Conservation (phyloP, 35 echinoderm and acorn worm species). For the Chiridota heheva region DNA sequence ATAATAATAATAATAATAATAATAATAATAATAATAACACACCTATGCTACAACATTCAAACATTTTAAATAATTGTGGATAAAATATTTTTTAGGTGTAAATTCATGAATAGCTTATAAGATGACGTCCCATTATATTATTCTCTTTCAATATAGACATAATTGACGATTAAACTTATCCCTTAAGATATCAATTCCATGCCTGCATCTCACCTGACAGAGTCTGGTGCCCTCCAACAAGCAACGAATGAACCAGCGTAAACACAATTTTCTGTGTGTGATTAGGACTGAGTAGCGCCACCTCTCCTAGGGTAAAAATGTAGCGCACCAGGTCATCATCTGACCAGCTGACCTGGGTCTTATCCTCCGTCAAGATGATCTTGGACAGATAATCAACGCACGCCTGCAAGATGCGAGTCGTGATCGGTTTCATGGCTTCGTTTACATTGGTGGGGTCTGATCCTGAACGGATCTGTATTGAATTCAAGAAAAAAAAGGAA, state of each 20-base stretch:
- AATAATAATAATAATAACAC: no score
- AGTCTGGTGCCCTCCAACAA: conserved; percentile 59
- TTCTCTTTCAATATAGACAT: no score
- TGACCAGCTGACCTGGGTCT: conserved; percentile 30
- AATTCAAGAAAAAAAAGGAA: not conserved
- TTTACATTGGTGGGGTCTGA: not conserved
- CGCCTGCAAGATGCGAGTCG: conserved; percentile 42
- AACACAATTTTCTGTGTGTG: conserved; percentile 47
- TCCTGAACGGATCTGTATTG: not conserved
- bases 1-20: no score
- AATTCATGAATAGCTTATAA: no score
- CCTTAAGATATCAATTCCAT: no score
- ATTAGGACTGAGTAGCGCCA: conserved; percentile 70
- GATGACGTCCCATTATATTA: no score
- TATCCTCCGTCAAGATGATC: conserved; percentile 65
- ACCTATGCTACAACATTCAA: no score
- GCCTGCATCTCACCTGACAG: no score
- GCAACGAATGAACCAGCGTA: conserved; percentile 80
- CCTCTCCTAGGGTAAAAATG: conserved; percentile 68
- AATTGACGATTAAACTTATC: no score
- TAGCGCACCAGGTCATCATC: conserved; percentile 55
- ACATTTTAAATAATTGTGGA: no score
- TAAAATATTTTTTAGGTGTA: no score
- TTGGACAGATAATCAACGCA: conserved; percentile 73
- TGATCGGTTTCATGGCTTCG: conserved; percentile 17